A percentile compares a stretch with the other conserved stretches of the same genome.
These are phyloP conservation scores for Lichenostomus cassidix DNA, from an alignment of 2,113 vertebrate genomes.

Conservation along the genomic window DNA sequence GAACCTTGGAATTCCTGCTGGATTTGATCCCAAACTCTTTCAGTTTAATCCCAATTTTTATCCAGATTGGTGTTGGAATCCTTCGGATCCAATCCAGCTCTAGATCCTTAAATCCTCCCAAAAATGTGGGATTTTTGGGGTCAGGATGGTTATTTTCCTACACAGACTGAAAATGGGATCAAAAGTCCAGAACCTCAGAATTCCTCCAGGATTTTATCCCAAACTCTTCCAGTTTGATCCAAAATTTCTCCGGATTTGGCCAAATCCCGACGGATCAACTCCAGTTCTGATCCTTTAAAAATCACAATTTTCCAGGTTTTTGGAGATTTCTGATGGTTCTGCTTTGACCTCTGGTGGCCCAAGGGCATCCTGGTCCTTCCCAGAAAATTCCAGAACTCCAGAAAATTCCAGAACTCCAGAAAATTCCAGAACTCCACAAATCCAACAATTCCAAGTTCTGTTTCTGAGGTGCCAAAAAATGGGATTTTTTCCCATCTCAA, in stretches of 20 bases:
- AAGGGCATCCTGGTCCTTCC: neutral
- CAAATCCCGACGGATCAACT: neutral
- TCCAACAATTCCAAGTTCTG: rapidly evolving
- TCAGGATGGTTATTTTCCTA: no score
- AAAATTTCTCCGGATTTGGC: rapidly evolving
- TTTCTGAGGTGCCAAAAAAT: rapidly evolving
- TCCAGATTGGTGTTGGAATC: no score
- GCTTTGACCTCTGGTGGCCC: neutral
- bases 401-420: no score
- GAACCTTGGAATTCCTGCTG: no score
- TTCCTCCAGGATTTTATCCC: no score
- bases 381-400: neutral
- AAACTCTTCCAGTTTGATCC: neutral
- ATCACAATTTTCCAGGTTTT: rapidly evolving
- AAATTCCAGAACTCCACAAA: neutral
- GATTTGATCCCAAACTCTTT: no score
- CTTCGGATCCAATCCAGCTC: no score
- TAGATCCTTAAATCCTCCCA: no score
- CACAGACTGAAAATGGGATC: no score
- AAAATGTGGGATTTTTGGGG: no score
- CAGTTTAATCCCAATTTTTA: no score
- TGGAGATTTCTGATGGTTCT: rapidly evolving
- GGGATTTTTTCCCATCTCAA: neutral
- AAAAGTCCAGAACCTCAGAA: no score
- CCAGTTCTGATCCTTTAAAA: rapidly evolving